These are phyloP conservation scores for Onychomys torridus DNA, from an alignment of 2,797 vertebrate genomes.

Conservation along the genomic window DNA sequence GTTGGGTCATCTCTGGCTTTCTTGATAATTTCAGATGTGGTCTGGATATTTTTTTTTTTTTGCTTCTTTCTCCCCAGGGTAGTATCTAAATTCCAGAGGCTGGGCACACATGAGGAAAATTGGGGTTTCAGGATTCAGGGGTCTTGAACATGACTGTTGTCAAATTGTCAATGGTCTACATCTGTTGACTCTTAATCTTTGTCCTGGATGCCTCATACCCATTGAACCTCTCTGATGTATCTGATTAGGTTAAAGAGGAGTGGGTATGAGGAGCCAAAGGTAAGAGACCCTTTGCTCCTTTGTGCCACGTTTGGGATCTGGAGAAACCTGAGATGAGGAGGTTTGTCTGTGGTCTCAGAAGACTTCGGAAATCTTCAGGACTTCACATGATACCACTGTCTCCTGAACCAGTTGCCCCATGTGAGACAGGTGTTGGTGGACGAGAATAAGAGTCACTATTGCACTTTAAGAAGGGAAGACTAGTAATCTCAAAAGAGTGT, in stretches of 20 bases:
- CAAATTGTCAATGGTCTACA: too few relatives aligned
- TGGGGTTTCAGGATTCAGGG: too few relatives aligned
- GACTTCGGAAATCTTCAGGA: too few relatives aligned
- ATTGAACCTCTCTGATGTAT: too few relatives aligned
- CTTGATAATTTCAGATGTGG: not conserved
- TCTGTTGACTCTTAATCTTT: too few relatives aligned
- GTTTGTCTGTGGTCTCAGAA: not conserved
- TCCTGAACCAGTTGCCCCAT: not conserved
- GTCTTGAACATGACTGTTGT: too few relatives aligned
- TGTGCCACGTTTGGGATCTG: not conserved
- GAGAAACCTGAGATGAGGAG: not conserved
- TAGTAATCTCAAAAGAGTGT: not conserved
- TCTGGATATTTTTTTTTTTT: not conserved
- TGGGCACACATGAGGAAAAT: too few relatives aligned
- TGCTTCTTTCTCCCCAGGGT: not conserved
- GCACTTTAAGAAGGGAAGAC: not conserved
- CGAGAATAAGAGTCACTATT: not conserved
- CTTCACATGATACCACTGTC: not conserved
- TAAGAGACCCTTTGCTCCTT: not conserved
- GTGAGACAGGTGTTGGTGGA: not conserved
- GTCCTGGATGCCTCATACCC: too few relatives aligned
- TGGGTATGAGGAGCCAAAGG: not conserved
- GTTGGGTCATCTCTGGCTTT: not conserved
- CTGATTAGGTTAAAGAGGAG: not conserved
- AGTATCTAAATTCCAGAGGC: not conserved